Percentiles rank a stretch among this genome's conserved stretches.
phyloP scores from a whole-genome alignment of 2,888 invertebrate genomes.

The Orchestes rusci region DNA sequence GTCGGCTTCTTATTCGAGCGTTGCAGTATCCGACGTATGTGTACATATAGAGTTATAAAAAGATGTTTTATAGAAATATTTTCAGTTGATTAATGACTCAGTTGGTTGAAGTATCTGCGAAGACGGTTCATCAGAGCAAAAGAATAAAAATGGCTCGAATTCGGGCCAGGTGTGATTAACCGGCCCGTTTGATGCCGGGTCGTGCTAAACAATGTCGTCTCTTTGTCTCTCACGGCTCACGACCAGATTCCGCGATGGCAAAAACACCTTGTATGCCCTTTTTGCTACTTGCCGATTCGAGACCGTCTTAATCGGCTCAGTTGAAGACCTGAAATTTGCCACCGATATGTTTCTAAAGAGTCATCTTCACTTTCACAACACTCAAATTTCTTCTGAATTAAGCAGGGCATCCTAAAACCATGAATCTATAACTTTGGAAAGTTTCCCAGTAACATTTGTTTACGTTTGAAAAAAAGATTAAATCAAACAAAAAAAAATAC shows the following conservation, averaged over 20 bases:
- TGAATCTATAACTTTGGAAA: too few relatives aligned
- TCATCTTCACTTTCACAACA: too few relatives aligned
- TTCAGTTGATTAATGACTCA: conserved; percentile 24
- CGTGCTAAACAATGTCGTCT: conserved; percentile 26
- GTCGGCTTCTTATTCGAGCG: conserved; percentile 8
- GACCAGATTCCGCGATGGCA: conserved; percentile 25
- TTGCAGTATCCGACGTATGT: conserved; percentile 15
- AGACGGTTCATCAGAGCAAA: conserved; percentile 26
- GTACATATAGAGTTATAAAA: conserved; percentile 22
- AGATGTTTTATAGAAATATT: conserved; percentile 25
- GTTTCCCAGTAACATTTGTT: too few relatives aligned
- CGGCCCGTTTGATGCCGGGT: conserved; percentile 25
- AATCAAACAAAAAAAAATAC: too few relatives aligned
- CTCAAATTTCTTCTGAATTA: too few relatives aligned
- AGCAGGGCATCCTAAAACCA: too few relatives aligned
- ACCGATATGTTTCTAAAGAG: too few relatives aligned
- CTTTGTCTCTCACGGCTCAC: conserved; percentile 26
- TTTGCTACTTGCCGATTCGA: conserved; percentile 14
- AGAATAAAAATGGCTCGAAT: conserved; percentile 26
- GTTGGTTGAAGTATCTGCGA: conserved; percentile 20
- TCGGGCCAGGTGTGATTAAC: conserved; percentile 26
- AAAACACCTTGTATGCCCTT: conserved; percentile 25
- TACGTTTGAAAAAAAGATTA: too few relatives aligned
- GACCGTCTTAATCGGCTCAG: conserved; percentile 22
- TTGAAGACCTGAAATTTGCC: conserved; percentile 23